Percentiles rank a stretch among this genome's conserved stretches.
Conservation (phyloP, 2,113 vertebrate species). For the Pituophis catenifer region DNA sequence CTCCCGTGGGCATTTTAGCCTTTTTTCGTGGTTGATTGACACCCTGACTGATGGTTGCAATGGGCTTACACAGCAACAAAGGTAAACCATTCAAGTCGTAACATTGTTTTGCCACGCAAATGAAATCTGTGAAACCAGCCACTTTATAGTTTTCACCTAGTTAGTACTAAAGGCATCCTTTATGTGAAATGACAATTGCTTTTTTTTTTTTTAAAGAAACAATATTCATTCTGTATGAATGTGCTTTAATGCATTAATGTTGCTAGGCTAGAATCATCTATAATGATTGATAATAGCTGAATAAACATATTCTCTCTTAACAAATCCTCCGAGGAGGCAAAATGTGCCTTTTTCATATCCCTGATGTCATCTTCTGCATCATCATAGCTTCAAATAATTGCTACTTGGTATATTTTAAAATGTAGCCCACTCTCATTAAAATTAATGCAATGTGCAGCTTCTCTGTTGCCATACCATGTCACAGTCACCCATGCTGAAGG, state of each 20-base stretch:
- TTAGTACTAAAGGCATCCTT: background rate
- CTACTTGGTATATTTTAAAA: background rate
- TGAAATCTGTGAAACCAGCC: background rate
- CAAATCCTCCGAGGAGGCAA: background rate
- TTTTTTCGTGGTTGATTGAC: background rate
- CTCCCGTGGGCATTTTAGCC: background rate
- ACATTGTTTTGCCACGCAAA: background rate
- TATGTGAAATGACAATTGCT: background rate
- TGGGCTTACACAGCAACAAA: background rate
- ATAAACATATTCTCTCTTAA: background rate
- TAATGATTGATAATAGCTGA: background rate
- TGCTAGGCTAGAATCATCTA: background rate
- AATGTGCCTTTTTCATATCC: background rate
- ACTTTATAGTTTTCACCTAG: background rate
- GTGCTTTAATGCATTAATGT: background rate
- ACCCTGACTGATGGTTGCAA: background rate
- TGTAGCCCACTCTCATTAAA: background rate
- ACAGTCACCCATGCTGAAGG: background rate
- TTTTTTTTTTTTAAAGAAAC: background rate
- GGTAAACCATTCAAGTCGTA: background rate
- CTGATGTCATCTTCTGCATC: background rate
- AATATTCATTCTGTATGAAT: background rate
- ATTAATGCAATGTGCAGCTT: background rate
- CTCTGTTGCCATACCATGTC: background rate
- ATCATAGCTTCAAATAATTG: background rate